Conservation (phyloP, 2,888 invertebrate species). For the Diploptera punctata region DNA sequence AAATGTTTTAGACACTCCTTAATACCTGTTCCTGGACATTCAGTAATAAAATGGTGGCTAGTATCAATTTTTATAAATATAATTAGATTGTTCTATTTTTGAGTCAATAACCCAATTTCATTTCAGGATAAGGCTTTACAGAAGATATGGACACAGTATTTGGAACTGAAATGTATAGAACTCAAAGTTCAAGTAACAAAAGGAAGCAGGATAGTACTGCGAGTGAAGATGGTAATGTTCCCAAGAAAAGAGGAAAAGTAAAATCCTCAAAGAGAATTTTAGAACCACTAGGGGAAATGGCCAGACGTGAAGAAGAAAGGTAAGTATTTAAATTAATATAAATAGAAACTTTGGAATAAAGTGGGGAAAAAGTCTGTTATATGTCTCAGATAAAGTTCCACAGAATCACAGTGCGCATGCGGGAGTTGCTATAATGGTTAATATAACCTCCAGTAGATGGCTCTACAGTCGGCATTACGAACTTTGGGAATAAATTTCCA, state of each 20-base stretch:
- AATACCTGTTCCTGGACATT: no score
- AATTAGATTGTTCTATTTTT: no score
- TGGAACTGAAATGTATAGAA: not conserved
- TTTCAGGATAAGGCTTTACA: not conserved
- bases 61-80: no score
- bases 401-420: no score
- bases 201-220: not conserved
- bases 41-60: no score
- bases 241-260: slow-evolving; percentile 1
- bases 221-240: not conserved
- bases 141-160: not conserved
- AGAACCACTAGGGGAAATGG: not conserved
- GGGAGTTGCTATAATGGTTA: no score
- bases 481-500: no score
- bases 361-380: not conserved
- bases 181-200: not conserved
- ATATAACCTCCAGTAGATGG: no score
- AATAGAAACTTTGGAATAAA: not conserved
- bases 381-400: no score
- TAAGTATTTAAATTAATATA: not conserved
- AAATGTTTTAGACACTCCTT: no score
- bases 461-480: no score
- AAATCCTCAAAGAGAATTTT: not conserved
- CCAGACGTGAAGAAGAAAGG: slow-evolving; percentile 27
- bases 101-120: slow-evolving; percentile 6